A percentile compares a stretch with the other conserved stretches of the same genome.
Conservation (phyloP, 1,140 invertebrate genomes). For the Branchinecta lindahli region DNA sequence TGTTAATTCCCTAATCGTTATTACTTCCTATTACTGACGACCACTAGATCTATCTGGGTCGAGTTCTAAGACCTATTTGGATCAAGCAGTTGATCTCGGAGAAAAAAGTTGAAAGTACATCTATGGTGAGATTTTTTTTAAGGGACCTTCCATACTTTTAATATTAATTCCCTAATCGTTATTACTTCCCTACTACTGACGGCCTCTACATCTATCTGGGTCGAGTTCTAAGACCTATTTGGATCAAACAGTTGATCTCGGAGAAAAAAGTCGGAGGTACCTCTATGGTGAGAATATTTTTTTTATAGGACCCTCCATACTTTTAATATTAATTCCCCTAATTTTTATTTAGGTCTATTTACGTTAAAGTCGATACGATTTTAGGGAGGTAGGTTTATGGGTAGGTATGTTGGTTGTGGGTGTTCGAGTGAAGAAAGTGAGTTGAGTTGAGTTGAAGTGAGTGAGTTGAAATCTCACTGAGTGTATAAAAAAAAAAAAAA, state of each 20-base stretch:
- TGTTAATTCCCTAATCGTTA: too few species aligned
- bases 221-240: conserved; percentile 64
- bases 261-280: conserved; percentile 19
- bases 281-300: conserved; percentile 22
- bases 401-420: too few species aligned
- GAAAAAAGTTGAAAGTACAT: conserved; percentile 16
- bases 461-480: too few species aligned
- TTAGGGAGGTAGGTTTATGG: too few species aligned
- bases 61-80: conserved; percentile 71
- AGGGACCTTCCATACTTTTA: background rate
- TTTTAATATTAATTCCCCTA: too few species aligned
- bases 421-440: too few species aligned
- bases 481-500: too few species aligned
- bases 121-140: conserved; percentile 23
- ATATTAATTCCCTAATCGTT: too few species aligned
- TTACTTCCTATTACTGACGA: conserved; percentile 41
- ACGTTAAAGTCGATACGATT: too few species aligned
- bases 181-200: too few species aligned
- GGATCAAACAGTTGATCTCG: conserved; percentile 37
- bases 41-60: conserved; percentile 71
- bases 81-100: conserved; percentile 30
- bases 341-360: too few species aligned
- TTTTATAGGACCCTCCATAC: background rate
- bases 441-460: too few species aligned
- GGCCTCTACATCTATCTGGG: conserved; percentile 79